Evolutionary conservation across 2,797 vertebrate species (phyloP), one percentile per base, ranked within the genome.

Genomic region (Coilia nasus): DNA sequence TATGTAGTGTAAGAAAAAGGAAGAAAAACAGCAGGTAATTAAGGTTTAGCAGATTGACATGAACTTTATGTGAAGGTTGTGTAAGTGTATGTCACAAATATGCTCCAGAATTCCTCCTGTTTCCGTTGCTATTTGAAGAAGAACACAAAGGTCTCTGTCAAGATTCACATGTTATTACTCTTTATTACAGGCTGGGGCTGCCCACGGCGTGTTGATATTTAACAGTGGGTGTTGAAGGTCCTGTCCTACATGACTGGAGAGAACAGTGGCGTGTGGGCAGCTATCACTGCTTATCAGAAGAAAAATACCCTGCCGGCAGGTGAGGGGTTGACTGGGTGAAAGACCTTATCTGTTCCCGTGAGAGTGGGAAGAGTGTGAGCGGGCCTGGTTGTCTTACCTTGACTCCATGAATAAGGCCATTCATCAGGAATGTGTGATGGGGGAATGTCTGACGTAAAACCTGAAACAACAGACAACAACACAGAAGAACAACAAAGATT

Each of bases 361-460:
- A 75, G 64, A 28, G 54, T 56, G 75, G 28, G 56, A 50, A 17
- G 7, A 67, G 25, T 12, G 21, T 19, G 41, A 78, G 47, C 59
- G 17, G 12, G 67, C n/a, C 47, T 60, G 67, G 15, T 83, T 80
- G 44, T 87, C 91, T 94, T 90, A 98, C 97, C 96, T 98, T 98
- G 89, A 98, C 97, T 50, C 97, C 97, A 41, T 98, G 97, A 90
- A 98, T 97, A 10, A 98, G 95, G 86, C 97, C 97, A 83, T 98
- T 98, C 97, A 98, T 98, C 93, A 98, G 93, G 94, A 97, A 98
- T 6, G 97, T 98, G 89, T 98, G 97, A 87, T 97, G 97, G 82
- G 97, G 97, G 90, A 98, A 98, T 82, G 97, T 97, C 93, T 97
- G 95, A 88, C 94, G 96, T 88, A 98, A 95, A 54, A 97, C 97